Evolutionary conservation across 2,113 vertebrate genomes (phyloP).

Genomic region (Saccopteryx bilineata): DNA sequence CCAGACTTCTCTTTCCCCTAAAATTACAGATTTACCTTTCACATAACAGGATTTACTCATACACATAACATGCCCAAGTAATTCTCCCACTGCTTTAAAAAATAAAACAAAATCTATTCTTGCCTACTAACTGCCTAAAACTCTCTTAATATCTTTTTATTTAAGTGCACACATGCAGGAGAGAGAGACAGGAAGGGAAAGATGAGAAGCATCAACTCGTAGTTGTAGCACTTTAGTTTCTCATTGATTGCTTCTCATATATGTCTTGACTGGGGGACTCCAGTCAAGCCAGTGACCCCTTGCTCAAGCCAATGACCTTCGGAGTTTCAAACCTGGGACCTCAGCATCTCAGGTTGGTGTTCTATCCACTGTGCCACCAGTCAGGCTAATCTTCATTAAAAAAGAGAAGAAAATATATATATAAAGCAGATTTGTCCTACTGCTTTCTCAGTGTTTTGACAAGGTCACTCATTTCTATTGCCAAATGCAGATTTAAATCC

Average conservation of each 20-base stretch:
- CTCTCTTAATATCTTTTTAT: neutral
- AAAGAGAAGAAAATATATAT: neutral
- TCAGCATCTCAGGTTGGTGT: too few species aligned
- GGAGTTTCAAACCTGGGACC: too few species aligned
- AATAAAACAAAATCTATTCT: slow-evolving; percentile 3
- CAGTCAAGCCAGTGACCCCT: too few species aligned
- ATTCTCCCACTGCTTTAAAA: neutral
- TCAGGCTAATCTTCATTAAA: too few species aligned
- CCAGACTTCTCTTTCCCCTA: neutral
- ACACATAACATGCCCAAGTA: neutral
- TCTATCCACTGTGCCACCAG: too few species aligned
- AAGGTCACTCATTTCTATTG: neutral
- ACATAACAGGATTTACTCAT: neutral
- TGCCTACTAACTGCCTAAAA: neutral
- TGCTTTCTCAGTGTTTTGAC: neutral
- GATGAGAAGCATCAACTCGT: too few species aligned
- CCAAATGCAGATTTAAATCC: neutral
- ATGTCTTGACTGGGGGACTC: too few species aligned
- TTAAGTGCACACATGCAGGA: too few species aligned
- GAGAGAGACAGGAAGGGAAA: too few species aligned
- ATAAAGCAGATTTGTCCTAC: neutral
- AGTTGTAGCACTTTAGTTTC: too few species aligned
- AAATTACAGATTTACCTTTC: neutral
- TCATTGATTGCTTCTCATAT: too few species aligned
- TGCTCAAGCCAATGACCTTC: too few species aligned